Evolutionary conservation across 2,888 invertebrate species (phyloP).

Genomic region (Ophraella communa): DNA sequence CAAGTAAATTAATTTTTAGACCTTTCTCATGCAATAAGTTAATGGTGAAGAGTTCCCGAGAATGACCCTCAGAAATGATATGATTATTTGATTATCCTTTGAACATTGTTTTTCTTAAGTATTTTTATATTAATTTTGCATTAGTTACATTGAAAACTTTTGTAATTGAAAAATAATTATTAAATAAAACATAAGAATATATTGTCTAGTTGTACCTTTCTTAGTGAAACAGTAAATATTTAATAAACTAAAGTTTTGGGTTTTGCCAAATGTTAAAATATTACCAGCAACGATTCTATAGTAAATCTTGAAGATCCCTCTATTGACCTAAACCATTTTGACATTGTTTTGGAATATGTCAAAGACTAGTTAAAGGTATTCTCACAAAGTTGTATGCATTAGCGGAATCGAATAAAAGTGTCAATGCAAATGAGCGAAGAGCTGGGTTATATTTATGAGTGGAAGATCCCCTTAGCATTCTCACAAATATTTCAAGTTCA

Average conservation of each 20-base stretch:
- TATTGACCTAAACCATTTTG: constrained; percentile 33
- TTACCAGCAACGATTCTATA: constrained; percentile 32
- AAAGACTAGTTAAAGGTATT: constrained; percentile 27
- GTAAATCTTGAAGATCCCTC: constrained; percentile 40
- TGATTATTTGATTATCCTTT: too few species aligned
- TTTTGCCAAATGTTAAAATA: constrained; percentile 11
- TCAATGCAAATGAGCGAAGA: constrained; percentile 29
- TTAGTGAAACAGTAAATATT: neutral
- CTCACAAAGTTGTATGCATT: constrained; percentile 31
- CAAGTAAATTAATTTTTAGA: too few species aligned
- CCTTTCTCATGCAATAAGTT: too few species aligned
- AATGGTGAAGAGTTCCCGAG: too few species aligned
- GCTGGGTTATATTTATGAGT: constrained; percentile 15
- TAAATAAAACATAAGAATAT: too few species aligned
- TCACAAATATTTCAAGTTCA: constrained; percentile 13
- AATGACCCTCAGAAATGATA: too few species aligned
- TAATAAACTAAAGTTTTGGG: too few species aligned
- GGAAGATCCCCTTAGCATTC: constrained; percentile 12
- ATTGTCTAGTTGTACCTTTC: too few species aligned
- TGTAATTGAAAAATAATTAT: too few species aligned
- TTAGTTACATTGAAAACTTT: too few species aligned
- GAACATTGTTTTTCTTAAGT: too few species aligned
- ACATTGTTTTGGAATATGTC: constrained; percentile 34
- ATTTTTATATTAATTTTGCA: too few species aligned
- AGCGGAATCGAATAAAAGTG: constrained; percentile 32